phyloP scores from a whole-genome alignment of 2,113 vertebrate species.

The Erythrolamprus reginae region DNA sequence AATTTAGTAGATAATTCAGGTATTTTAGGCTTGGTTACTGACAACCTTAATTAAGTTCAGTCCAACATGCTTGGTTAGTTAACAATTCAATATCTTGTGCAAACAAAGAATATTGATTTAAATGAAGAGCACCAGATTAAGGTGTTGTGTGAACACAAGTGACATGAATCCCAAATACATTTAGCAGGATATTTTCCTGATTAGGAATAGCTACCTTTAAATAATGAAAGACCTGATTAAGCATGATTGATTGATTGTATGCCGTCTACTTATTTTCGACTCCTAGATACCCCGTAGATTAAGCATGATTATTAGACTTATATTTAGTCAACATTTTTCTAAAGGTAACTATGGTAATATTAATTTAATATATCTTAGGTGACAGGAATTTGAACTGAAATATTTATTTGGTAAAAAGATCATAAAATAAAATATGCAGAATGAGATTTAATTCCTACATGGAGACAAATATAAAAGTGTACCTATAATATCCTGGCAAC shows the following conservation, averaged over 20 bases:
- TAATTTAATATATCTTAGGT: background rate
- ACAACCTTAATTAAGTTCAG: background rate
- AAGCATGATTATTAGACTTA: background rate
- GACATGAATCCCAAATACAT: background rate
- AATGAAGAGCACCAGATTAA: background rate
- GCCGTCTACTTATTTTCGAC: background rate
- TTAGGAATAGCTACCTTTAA: background rate
- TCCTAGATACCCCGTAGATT: background rate
- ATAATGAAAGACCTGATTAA: background rate
- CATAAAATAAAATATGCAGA: background rate
- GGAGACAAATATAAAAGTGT: background rate
- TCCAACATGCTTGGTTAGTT: background rate
- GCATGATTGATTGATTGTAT: background rate
- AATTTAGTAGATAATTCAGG: background rate
- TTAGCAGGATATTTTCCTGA: background rate
- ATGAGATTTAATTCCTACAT: background rate
- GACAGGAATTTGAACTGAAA: background rate
- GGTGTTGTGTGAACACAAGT: background rate
- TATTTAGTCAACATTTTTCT: background rate
- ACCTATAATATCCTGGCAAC: background rate
- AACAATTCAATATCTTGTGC: background rate
- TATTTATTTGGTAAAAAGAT: background rate
- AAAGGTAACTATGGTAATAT: background rate
- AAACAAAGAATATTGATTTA: background rate
- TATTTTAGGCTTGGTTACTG: background rate